These are phyloP conservation scores for Chrysotoxum bicinctum DNA, from an alignment of 2,888 invertebrate genomes.

Conservation along the genomic window DNA sequence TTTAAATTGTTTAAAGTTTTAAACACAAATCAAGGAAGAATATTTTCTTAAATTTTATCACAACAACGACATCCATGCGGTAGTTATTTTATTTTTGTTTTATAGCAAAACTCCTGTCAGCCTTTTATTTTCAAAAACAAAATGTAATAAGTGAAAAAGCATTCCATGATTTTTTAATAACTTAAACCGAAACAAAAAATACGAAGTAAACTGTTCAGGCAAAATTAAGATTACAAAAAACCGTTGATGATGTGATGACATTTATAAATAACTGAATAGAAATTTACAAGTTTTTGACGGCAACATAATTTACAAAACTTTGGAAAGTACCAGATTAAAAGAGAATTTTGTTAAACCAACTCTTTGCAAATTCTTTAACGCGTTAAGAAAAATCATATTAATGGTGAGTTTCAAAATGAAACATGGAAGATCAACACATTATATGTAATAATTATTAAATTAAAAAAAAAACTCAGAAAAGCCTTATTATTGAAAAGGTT, in stretches of 20 bases:
- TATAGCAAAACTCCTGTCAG: slow-evolving; percentile 39
- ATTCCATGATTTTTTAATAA: slow-evolving; percentile 24
- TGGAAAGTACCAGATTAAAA: too few relatives aligned
- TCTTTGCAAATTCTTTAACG: too few relatives aligned
- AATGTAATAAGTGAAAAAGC: slow-evolving; percentile 27
- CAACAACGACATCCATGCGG: slow-evolving; percentile 66
- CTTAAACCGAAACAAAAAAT: neutral
- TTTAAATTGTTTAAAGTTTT: neutral
- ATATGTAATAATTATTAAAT: too few relatives aligned
- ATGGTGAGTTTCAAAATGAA: too few relatives aligned
- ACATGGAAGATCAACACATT: too few relatives aligned
- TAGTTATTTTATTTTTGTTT: slow-evolving; percentile 8
- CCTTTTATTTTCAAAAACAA: neutral
- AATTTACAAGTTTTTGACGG: too few relatives aligned
- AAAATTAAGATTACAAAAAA: neutral
- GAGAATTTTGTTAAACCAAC: too few relatives aligned
- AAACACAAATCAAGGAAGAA: neutral
- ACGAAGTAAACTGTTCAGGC: neutral
- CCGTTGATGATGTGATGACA: neutral
- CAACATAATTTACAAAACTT: too few relatives aligned
- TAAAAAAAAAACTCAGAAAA: too few relatives aligned
- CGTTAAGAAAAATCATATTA: too few relatives aligned
- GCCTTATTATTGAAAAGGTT: too few relatives aligned
- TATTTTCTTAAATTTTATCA: slow-evolving; percentile 33
- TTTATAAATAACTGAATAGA: neutral